phyloP scores from a whole-genome alignment of 2,113 vertebrate species.

The Miniopterus natalensis region DNA sequence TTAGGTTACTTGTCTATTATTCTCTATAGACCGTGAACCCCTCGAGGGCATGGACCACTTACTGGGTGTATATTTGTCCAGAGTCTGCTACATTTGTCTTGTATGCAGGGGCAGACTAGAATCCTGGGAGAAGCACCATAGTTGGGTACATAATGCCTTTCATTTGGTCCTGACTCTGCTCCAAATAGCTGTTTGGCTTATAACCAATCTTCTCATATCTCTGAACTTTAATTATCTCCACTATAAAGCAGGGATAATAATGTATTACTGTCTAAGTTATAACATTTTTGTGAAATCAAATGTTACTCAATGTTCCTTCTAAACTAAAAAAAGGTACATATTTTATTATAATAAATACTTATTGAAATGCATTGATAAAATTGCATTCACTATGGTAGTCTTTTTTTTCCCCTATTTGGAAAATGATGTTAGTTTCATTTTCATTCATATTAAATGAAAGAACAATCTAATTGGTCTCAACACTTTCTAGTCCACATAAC shows the following conservation, averaged over 20 bases:
- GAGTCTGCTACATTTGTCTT: background rate
- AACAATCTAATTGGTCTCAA: constrained; percentile 62
- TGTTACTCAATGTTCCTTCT: background rate
- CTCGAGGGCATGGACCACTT: background rate
- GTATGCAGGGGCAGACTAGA: background rate
- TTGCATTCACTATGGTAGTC: background rate
- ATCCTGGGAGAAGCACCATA: background rate
- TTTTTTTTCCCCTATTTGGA: constrained; percentile 36
- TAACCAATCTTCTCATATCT: background rate
- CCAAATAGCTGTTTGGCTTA: background rate
- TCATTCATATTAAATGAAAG: constrained; percentile 55
- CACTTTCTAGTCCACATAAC: constrained; percentile 50
- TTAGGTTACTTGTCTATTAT: background rate
- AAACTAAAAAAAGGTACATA: constrained; percentile 6
- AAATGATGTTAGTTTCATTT: constrained; percentile 52
- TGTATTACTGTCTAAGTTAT: background rate
- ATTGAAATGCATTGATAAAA: background rate
- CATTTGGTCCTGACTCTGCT: background rate
- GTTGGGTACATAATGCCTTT: background rate
- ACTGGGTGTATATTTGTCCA: background rate
- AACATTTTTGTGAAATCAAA: background rate
- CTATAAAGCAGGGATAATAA: background rate
- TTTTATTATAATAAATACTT: constrained; percentile 8
- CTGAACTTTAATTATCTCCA: background rate
- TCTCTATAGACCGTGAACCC: background rate